These are phyloP conservation scores for Hipposideros armiger DNA, from an alignment of 2,113 vertebrate species.

Conservation along the genomic window DNA sequence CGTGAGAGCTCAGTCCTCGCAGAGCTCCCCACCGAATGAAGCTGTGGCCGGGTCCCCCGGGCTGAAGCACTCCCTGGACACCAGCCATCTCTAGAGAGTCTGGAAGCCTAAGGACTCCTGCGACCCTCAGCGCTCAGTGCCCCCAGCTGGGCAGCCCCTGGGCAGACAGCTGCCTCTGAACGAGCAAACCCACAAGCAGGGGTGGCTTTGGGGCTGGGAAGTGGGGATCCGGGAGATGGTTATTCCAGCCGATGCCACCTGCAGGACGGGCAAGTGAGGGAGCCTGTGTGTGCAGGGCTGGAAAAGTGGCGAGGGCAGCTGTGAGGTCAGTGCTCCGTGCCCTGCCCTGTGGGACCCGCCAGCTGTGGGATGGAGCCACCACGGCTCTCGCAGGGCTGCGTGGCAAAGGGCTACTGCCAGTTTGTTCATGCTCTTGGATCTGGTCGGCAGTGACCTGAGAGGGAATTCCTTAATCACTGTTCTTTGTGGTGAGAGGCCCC, in stretches of 20 bases:
- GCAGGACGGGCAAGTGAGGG: no score
- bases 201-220: fast-evolving
- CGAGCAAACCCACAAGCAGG: no score
- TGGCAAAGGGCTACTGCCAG: neutral
- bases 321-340: neutral
- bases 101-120: neutral
- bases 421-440: neutral
- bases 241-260: no score
- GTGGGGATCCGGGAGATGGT: no score
- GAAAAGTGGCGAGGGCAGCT: neutral
- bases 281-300: no score
- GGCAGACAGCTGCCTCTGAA: neutral
- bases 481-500: no score
- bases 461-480: neutral
- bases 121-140: fast-evolving
- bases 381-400: neutral
- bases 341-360: neutral
- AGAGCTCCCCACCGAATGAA: neutral
- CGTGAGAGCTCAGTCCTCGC: fast-evolving
- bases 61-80: neutral
- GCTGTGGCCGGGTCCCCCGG: neutral
- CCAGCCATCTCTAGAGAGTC: neutral
- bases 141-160: neutral
- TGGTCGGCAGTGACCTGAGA: neutral
- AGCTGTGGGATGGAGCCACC: neutral